A percentile compares a stretch with the other conserved stretches of the same genome.
phyloP scores from a whole-genome alignment of 64 coral and sea anemone genomes.

The Porites lutea region DNA sequence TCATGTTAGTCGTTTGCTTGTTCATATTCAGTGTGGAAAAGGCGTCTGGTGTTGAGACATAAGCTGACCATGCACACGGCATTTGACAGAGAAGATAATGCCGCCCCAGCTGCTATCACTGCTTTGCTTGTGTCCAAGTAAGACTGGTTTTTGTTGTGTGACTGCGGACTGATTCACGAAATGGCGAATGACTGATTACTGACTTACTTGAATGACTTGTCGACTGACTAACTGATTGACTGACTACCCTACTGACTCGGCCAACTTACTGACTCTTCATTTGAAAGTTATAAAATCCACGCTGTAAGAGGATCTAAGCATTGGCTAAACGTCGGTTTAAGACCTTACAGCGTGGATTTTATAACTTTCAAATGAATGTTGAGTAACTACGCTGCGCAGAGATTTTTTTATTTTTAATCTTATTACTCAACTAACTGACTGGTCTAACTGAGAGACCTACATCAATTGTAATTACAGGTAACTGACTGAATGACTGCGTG shows the following conservation, averaged over 20 bases:
- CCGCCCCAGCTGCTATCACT: constrained; percentile 83
- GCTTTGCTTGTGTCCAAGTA: constrained; percentile 97
- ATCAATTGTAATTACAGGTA: too few species aligned
- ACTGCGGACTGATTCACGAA: not conserved
- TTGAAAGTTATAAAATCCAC: too few species aligned
- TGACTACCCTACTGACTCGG: not conserved
- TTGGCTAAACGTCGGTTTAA: too few species aligned
- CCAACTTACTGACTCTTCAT: too few species aligned
- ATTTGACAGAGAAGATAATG: constrained; percentile 86
- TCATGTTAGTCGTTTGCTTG: not conserved
- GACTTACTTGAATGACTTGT: not conserved
- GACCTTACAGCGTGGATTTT: too few species aligned
- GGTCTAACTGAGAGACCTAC: too few species aligned
- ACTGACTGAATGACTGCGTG: too few species aligned
- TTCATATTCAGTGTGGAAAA: constrained; percentile 77
- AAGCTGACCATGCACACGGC: constrained; percentile 99
- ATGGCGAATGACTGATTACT: not conserved
- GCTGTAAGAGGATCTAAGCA: too few species aligned
- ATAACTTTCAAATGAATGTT: too few species aligned
- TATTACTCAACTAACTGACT: too few species aligned
- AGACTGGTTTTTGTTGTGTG: not conserved
- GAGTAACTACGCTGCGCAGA: too few species aligned
- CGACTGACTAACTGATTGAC: not conserved
- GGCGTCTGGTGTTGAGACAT: constrained; percentile 83
- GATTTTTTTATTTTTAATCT: too few species aligned